Evolutionary conservation across 2,888 invertebrate genomes (phyloP).

Genomic region (Alviniconcha strummeri): DNA sequence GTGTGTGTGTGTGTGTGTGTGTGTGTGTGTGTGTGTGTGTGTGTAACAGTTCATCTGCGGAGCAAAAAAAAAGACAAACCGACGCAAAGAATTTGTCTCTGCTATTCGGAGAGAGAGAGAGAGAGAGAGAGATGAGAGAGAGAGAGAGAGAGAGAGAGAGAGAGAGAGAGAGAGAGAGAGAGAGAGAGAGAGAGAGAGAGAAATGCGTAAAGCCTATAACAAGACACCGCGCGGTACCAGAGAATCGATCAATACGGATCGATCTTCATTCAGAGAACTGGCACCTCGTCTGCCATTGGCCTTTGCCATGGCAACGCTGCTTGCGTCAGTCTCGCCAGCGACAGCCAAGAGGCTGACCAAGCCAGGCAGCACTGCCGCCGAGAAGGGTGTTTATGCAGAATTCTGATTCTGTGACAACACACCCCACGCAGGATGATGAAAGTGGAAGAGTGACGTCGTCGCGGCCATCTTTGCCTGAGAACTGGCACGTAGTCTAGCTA

Average conservation of each 20-base stretch:
- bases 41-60: no score
- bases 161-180: slow-evolving; percentile 1
- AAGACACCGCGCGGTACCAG: not conserved
- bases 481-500: not conserved
- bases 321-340: slow-evolving; percentile 7
- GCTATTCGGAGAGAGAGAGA: not conserved
- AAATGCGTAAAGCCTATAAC: not conserved
- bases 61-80: no score
- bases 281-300: not conserved
- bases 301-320: slow-evolving; percentile 25
- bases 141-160: not conserved
- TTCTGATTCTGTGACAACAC: not conserved
- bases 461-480: slow-evolving; percentile 8
- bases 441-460: not conserved
- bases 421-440: not conserved
- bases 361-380: no score
- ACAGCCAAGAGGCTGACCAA: not conserved
- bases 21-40: no score
- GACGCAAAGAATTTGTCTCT: not conserved
- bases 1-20: no score
- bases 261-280: slow-evolving; percentile 2
- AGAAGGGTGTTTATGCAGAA: slow-evolving; percentile 1
- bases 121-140: not conserved
- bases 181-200: not conserved
- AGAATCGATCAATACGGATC: not conserved